Conservation (phyloP, 1,140 invertebrate genomes). For the Caligus rogercresseyi region DNA sequence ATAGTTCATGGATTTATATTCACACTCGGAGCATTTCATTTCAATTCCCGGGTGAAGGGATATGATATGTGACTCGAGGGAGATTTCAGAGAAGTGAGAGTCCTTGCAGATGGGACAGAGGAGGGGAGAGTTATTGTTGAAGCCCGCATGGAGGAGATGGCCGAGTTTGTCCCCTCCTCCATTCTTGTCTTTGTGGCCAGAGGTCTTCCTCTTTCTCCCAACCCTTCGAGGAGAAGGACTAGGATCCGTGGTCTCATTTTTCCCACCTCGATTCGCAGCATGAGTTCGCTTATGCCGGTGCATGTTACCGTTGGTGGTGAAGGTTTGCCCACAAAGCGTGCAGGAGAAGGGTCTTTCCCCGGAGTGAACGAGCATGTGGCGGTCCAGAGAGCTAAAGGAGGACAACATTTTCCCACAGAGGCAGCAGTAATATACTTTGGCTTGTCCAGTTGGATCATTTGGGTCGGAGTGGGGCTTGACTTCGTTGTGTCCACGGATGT, state of each 20-base stretch:
- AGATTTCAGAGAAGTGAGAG: neutral
- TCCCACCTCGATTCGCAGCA: slow-evolving; percentile 32
- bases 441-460: slow-evolving; percentile 23
- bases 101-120: slow-evolving; percentile 8
- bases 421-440: slow-evolving; percentile 31
- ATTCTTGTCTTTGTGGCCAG: neutral
- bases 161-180: neutral
- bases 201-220: slow-evolving; percentile 22
- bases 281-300: slow-evolving; percentile 50
- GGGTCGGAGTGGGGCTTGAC: slow-evolving; percentile 25
- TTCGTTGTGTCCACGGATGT: slow-evolving; percentile 46
- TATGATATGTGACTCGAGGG: slow-evolving; percentile 2
- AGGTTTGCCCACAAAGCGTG: slow-evolving; percentile 53
- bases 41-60: neutral
- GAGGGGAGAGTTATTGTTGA: neutral
- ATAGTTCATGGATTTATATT: neutral
- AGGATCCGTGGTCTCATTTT: slow-evolving; percentile 24
- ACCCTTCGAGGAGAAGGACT: slow-evolving; percentile 24
- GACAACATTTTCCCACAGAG: slow-evolving; percentile 41
- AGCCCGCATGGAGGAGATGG: neutral
- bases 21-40: slow-evolving; percentile 2
- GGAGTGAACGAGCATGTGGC: slow-evolving; percentile 23
- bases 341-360: slow-evolving; percentile 35
- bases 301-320: slow-evolving; percentile 76
- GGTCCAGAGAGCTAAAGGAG: slow-evolving; percentile 44